Conservation (phyloP, 2,797 vertebrate genomes). For the Enoplosus armatus region DNA sequence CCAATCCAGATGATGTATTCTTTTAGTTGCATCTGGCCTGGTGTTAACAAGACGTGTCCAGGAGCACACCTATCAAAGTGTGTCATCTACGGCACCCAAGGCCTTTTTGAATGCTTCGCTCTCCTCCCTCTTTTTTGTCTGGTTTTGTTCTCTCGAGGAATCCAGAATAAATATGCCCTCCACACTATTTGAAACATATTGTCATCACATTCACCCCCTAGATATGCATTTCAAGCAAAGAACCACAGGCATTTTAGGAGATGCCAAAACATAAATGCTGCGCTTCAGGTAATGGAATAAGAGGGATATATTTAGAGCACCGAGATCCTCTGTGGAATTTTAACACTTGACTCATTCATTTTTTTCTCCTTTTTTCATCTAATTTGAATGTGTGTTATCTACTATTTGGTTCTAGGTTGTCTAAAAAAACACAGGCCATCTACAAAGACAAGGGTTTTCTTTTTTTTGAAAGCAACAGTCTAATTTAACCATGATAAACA, state of each 20-base stretch:
- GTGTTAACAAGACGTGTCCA: slow-evolving; percentile 63
- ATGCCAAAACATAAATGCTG: slow-evolving; percentile 73
- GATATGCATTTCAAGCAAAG: slow-evolving; percentile 77
- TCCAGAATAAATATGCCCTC: slow-evolving; percentile 77
- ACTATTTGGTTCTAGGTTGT: slow-evolving; percentile 27
- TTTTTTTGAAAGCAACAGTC: slow-evolving; percentile 35
- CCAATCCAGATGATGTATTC: slow-evolving; percentile 28
- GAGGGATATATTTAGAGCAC: slow-evolving; percentile 64
- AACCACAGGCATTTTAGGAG: slow-evolving; percentile 69
- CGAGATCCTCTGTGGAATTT: slow-evolving; percentile 55
- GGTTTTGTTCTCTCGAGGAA: slow-evolving; percentile 75
- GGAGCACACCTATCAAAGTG: slow-evolving; percentile 71
- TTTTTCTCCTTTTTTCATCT: slow-evolving; percentile 13
- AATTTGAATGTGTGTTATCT: slow-evolving; percentile 54
- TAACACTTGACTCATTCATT: slow-evolving; percentile 60
- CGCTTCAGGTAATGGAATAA: slow-evolving; percentile 77
- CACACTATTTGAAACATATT: slow-evolving; percentile 73
- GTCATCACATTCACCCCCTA: slow-evolving; percentile 74
- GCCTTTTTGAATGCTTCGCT: slow-evolving; percentile 56
- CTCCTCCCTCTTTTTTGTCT: slow-evolving; percentile 48
- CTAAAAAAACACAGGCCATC: slow-evolving; percentile 32
- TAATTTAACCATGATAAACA: slow-evolving; percentile 51
- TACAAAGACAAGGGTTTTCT: slow-evolving; percentile 26
- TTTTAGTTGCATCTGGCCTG: slow-evolving; percentile 42
- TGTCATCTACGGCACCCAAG: slow-evolving; percentile 73